A percentile compares a stretch with the other conserved stretches of the same genome.
Conservation (phyloP, 2,888 invertebrate species). For the Diplolepis rosae region DNA sequence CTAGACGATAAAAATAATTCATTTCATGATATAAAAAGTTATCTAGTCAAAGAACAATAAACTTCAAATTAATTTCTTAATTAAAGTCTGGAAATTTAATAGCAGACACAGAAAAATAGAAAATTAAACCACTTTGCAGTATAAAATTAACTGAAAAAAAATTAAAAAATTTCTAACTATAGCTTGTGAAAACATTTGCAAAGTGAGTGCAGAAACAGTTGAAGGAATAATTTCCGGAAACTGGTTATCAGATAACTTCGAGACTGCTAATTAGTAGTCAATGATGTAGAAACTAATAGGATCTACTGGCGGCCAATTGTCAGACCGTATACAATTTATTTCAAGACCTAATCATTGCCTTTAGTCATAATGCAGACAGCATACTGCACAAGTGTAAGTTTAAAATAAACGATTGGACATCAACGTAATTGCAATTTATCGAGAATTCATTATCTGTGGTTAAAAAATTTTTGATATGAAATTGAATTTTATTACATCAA, state of each 20-base stretch:
- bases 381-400: background rate
- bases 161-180: background rate
- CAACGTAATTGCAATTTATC: constrained; percentile 6
- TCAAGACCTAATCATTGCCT: background rate
- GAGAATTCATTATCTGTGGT: too few relatives aligned
- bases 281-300: background rate
- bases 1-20: background rate
- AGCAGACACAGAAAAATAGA: too few relatives aligned
- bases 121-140: too few relatives aligned
- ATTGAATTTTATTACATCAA: too few relatives aligned
- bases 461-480: too few relatives aligned
- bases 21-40: background rate
- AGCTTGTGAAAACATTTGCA: background rate
- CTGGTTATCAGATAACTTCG: background rate
- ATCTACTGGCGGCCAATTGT: background rate
- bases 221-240: background rate
- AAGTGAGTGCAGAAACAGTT: background rate
- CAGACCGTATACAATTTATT: background rate
- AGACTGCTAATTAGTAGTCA: background rate
- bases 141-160: background rate
- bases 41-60: too few relatives aligned
- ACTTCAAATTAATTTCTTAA: too few relatives aligned
- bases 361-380: background rate
- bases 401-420: background rate
- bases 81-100: too few relatives aligned